A percentile compares a stretch with the other conserved stretches of the same genome.
These are phyloP conservation scores for Alaudala cheleensis DNA, from an alignment of 2,113 vertebrate species.

Conservation along the genomic window DNA sequence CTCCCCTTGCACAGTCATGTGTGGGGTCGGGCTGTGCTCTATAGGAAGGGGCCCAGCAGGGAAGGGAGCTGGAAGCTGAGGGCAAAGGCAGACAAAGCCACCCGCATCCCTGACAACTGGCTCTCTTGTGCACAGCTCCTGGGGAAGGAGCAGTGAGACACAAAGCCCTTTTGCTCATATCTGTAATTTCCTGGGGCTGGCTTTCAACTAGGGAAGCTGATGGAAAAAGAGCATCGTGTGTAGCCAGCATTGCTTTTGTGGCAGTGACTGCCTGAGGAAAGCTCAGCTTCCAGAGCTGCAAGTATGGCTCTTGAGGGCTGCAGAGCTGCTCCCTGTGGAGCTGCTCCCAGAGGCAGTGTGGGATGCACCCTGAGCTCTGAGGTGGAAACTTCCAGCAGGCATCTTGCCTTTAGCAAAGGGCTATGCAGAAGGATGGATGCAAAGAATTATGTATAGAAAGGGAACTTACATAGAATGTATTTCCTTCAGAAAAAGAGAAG, in stretches of 20 bases:
- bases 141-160: neutral
- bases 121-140: neutral
- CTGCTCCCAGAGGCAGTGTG: neutral
- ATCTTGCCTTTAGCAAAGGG: neutral
- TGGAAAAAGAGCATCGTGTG: neutral
- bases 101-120: neutral
- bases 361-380: neutral
- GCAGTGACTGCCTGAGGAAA: neutral
- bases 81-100: slow-evolving; percentile 9
- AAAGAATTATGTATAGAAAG: neutral
- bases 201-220: neutral
- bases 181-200: neutral
- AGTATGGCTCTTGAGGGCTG: neutral
- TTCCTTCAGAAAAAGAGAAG: neutral
- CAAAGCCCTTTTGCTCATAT: neutral
- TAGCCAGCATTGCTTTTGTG: neutral
- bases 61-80: neutral
- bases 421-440: neutral
- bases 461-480: neutral
- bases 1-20: neutral
- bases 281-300: neutral
- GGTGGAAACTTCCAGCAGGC: neutral
- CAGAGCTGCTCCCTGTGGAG: neutral
- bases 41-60: neutral
- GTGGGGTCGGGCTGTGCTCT: neutral